phyloP scores from a whole-genome alignment of 2,888 invertebrate genomes.

The Euproctis similis region DNA sequence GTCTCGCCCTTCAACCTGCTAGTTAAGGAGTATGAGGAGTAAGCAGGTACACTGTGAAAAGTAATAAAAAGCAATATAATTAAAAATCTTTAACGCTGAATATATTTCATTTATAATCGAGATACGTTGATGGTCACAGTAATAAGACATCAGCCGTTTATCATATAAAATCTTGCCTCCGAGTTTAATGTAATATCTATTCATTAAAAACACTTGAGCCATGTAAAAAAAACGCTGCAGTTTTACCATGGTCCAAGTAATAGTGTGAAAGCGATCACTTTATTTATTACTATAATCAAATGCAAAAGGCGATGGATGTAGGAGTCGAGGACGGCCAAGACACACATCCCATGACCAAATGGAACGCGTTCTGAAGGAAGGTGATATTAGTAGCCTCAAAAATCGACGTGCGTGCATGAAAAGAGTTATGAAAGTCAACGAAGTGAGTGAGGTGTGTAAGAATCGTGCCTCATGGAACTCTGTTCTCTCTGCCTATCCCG shows the following conservation, averaged over 20 bases:
- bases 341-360: no score
- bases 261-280: slow-evolving; percentile 3
- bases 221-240: slow-evolving; percentile 49
- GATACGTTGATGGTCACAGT: slow-evolving; percentile 41
- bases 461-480: no score
- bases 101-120: slow-evolving; percentile 55
- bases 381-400: no score
- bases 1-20: slow-evolving; percentile 1
- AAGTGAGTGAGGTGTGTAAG: no score
- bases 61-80: slow-evolving; percentile 31
- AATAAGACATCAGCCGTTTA: slow-evolving; percentile 69
- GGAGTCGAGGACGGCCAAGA: no score
- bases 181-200: slow-evolving; percentile 62
- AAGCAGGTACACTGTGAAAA: slow-evolving; percentile 10
- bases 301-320: no score
- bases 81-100: slow-evolving; percentile 60
- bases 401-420: no score
- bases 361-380: no score
- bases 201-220: slow-evolving; percentile 67
- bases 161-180: slow-evolving; percentile 51
- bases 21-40: slow-evolving; percentile 5
- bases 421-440: no score
- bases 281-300: no score
- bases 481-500: no score
- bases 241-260: slow-evolving; percentile 24